These are phyloP conservation scores for Paedocypris micromegethes DNA, from an alignment of 2,797 vertebrate species.

Conservation along the genomic window DNA sequence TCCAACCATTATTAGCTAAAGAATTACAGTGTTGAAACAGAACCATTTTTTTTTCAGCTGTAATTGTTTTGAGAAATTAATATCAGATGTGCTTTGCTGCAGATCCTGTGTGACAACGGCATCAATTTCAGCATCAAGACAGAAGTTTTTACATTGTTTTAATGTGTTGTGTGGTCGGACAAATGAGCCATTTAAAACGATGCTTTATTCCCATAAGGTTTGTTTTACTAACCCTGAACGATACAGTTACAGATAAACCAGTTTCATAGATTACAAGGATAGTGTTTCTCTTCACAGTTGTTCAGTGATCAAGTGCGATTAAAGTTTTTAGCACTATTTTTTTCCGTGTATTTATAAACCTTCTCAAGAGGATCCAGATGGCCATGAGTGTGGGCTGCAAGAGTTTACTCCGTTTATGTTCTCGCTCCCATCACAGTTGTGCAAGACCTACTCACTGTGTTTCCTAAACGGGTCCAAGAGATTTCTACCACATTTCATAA, in stretches of 20 bases:
- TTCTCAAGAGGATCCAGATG: slow-evolving; percentile 34
- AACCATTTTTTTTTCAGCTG: slow-evolving; percentile 22
- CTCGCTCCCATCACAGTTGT: slow-evolving; percentile 16
- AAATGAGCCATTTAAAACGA: neutral
- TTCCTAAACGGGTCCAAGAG: slow-evolving; percentile 11
- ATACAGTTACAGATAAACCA: neutral
- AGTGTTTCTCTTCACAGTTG: slow-evolving; percentile 7
- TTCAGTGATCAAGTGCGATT: neutral
- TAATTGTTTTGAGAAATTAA: slow-evolving; percentile 14
- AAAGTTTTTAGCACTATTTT: neutral
- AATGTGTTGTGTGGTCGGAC: slow-evolving; percentile 3
- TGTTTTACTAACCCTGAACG: neutral
- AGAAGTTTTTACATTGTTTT: neutral
- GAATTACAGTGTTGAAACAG: slow-evolving; percentile 3
- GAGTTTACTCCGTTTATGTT: slow-evolving; percentile 12
- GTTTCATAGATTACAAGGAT: neutral
- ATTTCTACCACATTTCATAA: slow-evolving; percentile 5
- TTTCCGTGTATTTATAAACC: slow-evolving; percentile 23
- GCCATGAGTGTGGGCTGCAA: slow-evolving; percentile 26
- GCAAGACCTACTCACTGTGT: neutral
- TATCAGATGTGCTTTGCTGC: slow-evolving; percentile 25
- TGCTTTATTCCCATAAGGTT: neutral
- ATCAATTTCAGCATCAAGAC: slow-evolving; percentile 4
- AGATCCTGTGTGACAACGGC: slow-evolving; percentile 17
- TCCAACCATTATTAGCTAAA: slow-evolving; percentile 18